Conservation (phyloP, 2,113 vertebrate genomes). For the Orcinus orca region DNA sequence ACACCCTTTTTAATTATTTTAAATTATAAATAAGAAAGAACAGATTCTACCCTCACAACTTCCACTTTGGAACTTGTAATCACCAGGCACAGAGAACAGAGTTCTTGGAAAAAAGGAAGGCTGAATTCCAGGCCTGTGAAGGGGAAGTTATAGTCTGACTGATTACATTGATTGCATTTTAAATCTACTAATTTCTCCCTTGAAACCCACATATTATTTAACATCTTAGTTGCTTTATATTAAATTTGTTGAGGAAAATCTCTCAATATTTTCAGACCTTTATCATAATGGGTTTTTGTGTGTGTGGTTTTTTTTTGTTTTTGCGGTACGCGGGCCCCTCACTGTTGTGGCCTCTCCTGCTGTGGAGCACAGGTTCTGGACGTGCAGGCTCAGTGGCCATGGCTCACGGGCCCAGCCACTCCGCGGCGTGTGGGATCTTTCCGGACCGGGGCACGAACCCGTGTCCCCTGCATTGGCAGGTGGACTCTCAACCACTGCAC, state of each 20-base stretch:
- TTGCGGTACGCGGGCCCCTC: too few species aligned
- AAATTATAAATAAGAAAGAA: slow-evolving; percentile 74
- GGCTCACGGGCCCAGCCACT: too few species aligned
- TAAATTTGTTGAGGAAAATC: background rate
- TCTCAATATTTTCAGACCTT: background rate
- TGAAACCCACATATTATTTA: slow-evolving; percentile 15
- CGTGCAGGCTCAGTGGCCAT: too few species aligned
- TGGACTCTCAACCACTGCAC: too few species aligned
- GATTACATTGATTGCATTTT: slow-evolving; percentile 2
- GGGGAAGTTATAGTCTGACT: background rate
- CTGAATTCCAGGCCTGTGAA: slow-evolving; percentile 23
- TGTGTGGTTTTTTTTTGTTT: too few species aligned
- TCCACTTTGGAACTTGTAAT: background rate
- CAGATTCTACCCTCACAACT: slow-evolving; percentile 54
- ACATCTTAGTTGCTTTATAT: slow-evolving; percentile 15
- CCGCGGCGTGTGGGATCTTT: too few species aligned
- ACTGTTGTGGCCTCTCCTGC: too few species aligned
- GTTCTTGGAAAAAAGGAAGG: slow-evolving; percentile 15
- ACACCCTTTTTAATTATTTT: slow-evolving; percentile 45
- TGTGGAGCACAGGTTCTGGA: too few species aligned
- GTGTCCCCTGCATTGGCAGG: too few species aligned
- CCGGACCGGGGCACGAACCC: too few species aligned
- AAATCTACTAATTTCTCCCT: slow-evolving; percentile 2
- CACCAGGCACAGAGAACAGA: slow-evolving; percentile 2
- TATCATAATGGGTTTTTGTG: background rate